Conservation (phyloP, 2,888 invertebrate genomes). For the Hyposoter dolosus region DNA sequence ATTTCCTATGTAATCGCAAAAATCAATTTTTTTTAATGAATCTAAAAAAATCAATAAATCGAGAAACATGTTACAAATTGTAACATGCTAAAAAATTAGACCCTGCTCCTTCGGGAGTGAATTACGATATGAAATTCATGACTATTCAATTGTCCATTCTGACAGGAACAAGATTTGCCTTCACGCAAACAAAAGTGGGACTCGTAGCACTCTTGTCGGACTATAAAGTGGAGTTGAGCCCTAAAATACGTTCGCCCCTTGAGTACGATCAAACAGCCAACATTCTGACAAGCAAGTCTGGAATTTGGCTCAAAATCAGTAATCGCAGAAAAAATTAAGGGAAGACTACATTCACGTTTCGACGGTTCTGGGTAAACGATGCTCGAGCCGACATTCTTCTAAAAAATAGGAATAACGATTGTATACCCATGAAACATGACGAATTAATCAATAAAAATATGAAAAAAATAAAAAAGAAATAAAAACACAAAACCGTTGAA, state of each 20-base stretch:
- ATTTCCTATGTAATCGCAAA: no score
- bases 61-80: no score
- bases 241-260: constrained; percentile 70
- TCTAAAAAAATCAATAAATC: no score
- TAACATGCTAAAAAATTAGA: no score
- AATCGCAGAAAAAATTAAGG: constrained; percentile 58
- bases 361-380: background rate
- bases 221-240: constrained; percentile 73
- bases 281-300: constrained; percentile 72
- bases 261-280: constrained; percentile 71
- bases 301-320: constrained; percentile 75
- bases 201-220: constrained; percentile 76
- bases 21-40: no score
- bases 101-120: background rate
- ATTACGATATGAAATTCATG: background rate
- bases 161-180: constrained; percentile 79
- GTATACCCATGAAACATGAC: background rate
- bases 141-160: background rate
- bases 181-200: constrained; percentile 79
- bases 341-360: background rate
- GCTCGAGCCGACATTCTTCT: background rate
- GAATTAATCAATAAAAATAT: background rate
- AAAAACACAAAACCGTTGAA: no score
- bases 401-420: background rate
- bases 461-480: background rate